Evolutionary conservation across 2,797 vertebrate species (phyloP), one percentile per base, ranked within the genome.

Genomic region (Sciurus vulgaris): DNA sequence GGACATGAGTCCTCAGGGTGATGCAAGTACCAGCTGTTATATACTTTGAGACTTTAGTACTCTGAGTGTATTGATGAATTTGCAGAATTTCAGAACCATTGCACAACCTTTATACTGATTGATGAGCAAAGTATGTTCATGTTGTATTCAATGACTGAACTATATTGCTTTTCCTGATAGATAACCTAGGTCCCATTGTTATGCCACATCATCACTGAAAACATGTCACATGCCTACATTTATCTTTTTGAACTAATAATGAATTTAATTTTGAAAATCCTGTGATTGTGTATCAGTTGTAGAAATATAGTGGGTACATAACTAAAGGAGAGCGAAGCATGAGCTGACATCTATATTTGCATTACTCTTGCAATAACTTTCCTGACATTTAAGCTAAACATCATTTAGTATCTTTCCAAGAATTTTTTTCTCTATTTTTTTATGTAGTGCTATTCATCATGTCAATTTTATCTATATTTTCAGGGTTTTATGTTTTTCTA

Each of bases 1-100:
- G 47, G 47, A 9, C 1, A 0, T 1, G 63, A 13, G 9, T 15
- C 35, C 11, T 35, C 7, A 20, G 35, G 2, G 7, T 22, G 30
- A 7, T 35, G 5, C 10, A 24, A 13, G 11, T 4, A 10, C 3
- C 22, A 14, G 26, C 12, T 10, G 0, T 49, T 67, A 3, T 51
- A 30, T 30, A 26, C 24, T 56, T 9, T 26, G 63, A 41, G 44
- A 28, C 4, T 22, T 65, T 9, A 2, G 65, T 51, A 33, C 72
- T 76, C 8, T n/a, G 2, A 38, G 13, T 1, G 0, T 47, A 11
- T 24, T 89, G n/a, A 76, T 70, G 13, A 59, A 67, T 72, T 51
- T 17, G 33, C 17, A 30, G n/a, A 77, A n/a, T 10, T 44, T 30
- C 24, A 86, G 83, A 86, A 77, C 24, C 24, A 49, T 2, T 24